Conservation (phyloP, 2,797 vertebrate genomes). For the Phyllotis vaccarum region DNA sequence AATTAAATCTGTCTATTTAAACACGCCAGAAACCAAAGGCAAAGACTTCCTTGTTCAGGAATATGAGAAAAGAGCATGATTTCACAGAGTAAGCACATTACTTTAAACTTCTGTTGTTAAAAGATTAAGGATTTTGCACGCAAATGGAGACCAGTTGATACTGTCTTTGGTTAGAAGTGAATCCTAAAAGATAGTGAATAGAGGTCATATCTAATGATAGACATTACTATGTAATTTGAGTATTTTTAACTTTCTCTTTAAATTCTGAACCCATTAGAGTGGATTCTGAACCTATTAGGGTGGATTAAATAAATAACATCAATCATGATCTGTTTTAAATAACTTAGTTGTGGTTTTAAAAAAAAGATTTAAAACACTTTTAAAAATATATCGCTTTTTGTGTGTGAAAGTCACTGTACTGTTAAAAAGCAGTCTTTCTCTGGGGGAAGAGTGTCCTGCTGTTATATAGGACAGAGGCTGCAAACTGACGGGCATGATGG, state of each 20-base stretch:
- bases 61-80: constrained; percentile 54
- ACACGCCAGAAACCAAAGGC: neutral
- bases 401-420: constrained; percentile 58
- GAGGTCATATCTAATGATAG: neutral
- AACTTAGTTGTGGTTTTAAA: constrained; percentile 59
- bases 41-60: neutral
- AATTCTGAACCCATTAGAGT: neutral
- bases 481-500: constrained; percentile 74
- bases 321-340: constrained; percentile 52
- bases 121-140: constrained; percentile 35
- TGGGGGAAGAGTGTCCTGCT: constrained; percentile 45
- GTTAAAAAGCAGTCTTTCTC: constrained; percentile 65
- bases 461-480: constrained; percentile 57
- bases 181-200: neutral
- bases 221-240: neutral
- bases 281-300: neutral
- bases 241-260: constrained; percentile 45
- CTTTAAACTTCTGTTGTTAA: constrained; percentile 55
- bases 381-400: constrained; percentile 47
- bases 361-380: constrained; percentile 43
- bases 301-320: constrained; percentile 64
- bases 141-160: constrained; percentile 58
- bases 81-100: constrained; percentile 25
- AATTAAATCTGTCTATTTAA: neutral
- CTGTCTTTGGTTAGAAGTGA: constrained; percentile 42